These are phyloP conservation scores for Meteorus colon DNA, from an alignment of 2,888 invertebrate species.

Conservation along the genomic window DNA sequence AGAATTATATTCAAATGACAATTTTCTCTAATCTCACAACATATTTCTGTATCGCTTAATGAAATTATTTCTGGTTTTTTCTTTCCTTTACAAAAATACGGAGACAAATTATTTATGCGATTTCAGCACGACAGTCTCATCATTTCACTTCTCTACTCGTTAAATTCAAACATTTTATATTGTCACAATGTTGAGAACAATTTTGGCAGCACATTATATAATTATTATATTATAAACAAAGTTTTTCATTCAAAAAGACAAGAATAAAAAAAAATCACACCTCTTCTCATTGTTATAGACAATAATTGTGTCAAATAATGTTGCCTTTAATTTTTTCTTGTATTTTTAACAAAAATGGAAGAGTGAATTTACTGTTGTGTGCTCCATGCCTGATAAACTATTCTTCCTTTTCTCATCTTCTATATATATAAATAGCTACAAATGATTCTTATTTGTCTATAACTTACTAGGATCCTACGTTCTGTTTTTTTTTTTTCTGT, in stretches of 20 bases:
- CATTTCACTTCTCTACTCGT: not conserved
- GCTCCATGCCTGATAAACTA: not conserved
- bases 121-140: too few relatives aligned
- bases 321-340: constrained; percentile 24
- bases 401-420: constrained; percentile 45
- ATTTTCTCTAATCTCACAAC: too few relatives aligned
- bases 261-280: too few relatives aligned
- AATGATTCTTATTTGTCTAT: constrained; percentile 58
- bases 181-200: not conserved
- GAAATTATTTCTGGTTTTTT: too few relatives aligned
- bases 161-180: not conserved
- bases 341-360: constrained; percentile 22
- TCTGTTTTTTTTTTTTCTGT: constrained; percentile 1
- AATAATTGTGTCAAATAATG: constrained; percentile 43
- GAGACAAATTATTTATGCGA: too few relatives aligned
- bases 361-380: not conserved
- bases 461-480: constrained; percentile 62
- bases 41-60: too few relatives aligned
- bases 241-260: not conserved
- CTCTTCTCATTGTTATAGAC: too few relatives aligned
- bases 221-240: not conserved
- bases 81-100: too few relatives aligned
- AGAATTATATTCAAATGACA: too few relatives aligned
- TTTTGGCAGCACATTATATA: not conserved
- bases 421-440: constrained; percentile 64